phyloP scores from a whole-genome alignment of 2,113 vertebrate species.

The Ailuropoda melanoleuca region DNA sequence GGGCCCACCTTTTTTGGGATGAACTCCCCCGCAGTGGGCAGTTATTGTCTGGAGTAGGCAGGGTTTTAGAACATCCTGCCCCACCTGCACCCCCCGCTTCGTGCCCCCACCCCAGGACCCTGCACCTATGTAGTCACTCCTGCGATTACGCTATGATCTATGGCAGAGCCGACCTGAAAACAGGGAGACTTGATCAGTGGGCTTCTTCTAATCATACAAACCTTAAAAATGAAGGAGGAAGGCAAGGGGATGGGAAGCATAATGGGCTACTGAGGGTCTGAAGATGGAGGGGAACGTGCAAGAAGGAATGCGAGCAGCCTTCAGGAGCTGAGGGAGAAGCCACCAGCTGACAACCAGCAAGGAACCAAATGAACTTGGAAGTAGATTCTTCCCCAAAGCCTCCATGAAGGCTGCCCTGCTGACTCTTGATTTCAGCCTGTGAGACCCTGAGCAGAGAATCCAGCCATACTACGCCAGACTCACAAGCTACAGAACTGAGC shows the following conservation, averaged over 20 bases:
- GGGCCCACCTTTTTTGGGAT: not conserved
- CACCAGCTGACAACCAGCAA: not conserved
- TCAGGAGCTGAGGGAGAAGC: not conserved
- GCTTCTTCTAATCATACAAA: not conserved
- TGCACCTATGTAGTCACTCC: not conserved
- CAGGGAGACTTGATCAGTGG: not conserved
- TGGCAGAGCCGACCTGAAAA: not conserved
- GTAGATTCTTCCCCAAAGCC: not conserved
- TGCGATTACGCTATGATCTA: not conserved
- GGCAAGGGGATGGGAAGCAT: not conserved
- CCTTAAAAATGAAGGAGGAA: not conserved
- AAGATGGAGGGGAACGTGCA: not conserved
- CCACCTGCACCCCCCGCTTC: not conserved
- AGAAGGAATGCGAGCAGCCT: not conserved
- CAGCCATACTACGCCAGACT: not conserved
- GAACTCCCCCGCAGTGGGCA: not conserved
- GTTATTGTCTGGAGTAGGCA: not conserved
- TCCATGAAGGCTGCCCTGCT: not conserved
- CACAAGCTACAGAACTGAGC: not conserved
- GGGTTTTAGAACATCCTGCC: not conserved
- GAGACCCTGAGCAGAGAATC: constrained; percentile 34
- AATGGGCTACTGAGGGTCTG: not conserved
- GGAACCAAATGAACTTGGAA: not conserved
- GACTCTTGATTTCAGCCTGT: not conserved
- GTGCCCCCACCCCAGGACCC: not conserved